Base-by-base conservation (phyloP, 2,888 invertebrate species). In the Yponomeuta cagnagella region DNA sequence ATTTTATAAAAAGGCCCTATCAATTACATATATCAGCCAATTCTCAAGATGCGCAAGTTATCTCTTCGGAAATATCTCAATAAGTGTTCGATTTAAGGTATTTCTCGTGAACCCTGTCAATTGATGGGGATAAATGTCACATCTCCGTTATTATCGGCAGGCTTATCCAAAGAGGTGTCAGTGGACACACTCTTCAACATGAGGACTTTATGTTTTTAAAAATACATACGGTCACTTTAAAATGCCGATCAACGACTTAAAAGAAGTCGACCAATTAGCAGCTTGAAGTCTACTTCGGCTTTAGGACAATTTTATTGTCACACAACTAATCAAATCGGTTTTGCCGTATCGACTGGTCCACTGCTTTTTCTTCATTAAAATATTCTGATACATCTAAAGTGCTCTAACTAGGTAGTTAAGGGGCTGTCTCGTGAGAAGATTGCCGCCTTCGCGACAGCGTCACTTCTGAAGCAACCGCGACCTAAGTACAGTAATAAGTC, bases 21-120 rank as follows among this genome's bases (percentile, higher is more conserved):
- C 68, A 31, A 68, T 68, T 68, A 52, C 68, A 68, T 52, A 68
- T 71, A 67, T 71, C 71, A 68, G 37, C 52, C 68, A 48, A 64
- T n/a, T 78, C 68, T 10, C 68, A 52, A 52, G 68, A 52, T 52
- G 30, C 15, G n/a, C 30, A 63, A 70, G 64, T 63, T 82, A 80
- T 82, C 82, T 77, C 75, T 70, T 73, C 74, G 73, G 74, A 80
- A 73, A 74, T 77, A 78, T 84, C 82, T 81, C 80, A 79, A 78
- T 80, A 78, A 78, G 77, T 73, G 75, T 77, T 77, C 75, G 69
- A 74, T 73, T 73, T 70, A 70, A 70, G 70, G 67, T 71, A 71
- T 70, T 70, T 80, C 77, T 80, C 77, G 77, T 80, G 80, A 79
- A 78, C 76, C 75, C 76, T 74, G 76, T 78, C 75, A 77, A 78